Evolutionary conservation across 2,888 invertebrate genomes (phyloP).

Genomic region (Melanophora roralis): DNA sequence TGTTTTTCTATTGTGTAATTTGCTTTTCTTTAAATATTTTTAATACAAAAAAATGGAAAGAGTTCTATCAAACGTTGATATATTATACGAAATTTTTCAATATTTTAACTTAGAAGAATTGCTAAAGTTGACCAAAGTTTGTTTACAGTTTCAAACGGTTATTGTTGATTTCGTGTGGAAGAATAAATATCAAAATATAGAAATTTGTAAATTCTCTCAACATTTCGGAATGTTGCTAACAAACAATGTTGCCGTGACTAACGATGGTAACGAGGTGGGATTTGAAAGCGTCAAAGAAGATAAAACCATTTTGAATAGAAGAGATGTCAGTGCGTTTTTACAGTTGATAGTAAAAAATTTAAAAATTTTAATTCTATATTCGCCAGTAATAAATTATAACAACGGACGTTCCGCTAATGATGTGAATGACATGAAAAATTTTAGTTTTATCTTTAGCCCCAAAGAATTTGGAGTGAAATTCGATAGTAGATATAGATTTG

Average conservation of each 20-base stretch:
- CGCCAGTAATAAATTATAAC: constrained; percentile 21
- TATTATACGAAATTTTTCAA: constrained; percentile 44
- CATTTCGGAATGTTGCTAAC: constrained; percentile 37
- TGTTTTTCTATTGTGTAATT: constrained; percentile 36
- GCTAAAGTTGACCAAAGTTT: constrained; percentile 38
- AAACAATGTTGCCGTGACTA: neutral
- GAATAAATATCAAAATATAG: constrained; percentile 44
- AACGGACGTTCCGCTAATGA: neutral
- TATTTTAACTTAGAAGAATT: constrained; percentile 42
- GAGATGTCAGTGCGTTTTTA: constrained; percentile 22
- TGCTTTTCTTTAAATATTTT: neutral
- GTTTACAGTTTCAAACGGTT: constrained; percentile 32
- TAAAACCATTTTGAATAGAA: constrained; percentile 24
- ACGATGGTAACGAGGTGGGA: constrained; percentile 12
- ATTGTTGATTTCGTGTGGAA: constrained; percentile 50
- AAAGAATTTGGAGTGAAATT: constrained; percentile 24
- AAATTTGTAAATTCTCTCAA: constrained; percentile 34
- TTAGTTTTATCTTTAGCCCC: neutral
- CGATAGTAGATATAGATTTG: constrained; percentile 21
- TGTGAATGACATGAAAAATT: neutral
- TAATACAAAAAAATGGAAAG: constrained; percentile 37
- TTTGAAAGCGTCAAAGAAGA: constrained; percentile 26
- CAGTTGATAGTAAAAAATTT: constrained; percentile 39
- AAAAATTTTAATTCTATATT: constrained; percentile 9
- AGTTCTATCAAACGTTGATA: constrained; percentile 37